Evolutionary conservation across 2,888 invertebrate genomes (phyloP).

Genomic region (Hemicrepidius hirtus): DNA sequence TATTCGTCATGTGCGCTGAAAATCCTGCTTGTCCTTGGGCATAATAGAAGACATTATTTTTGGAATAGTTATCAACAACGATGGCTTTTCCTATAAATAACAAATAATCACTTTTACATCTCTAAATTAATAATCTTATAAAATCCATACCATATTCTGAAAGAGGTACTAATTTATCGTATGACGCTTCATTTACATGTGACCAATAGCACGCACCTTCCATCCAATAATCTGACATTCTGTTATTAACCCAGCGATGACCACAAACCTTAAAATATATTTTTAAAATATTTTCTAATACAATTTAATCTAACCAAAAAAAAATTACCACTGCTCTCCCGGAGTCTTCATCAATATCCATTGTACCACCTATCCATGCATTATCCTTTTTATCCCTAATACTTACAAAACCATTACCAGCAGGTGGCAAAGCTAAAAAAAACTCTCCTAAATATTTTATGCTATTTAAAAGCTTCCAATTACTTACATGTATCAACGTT

Average conservation of each 20-base stretch:
- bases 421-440: conserved; percentile 14
- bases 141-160: conserved; percentile 53
- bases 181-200: conserved; percentile 55
- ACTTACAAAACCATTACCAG: not conserved
- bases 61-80: conserved; percentile 17
- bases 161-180: conserved; percentile 58
- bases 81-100: conserved; percentile 27
- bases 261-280: conserved; percentile 67
- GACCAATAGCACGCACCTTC: conserved; percentile 67
- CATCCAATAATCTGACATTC: conserved; percentile 58
- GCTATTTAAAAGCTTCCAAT: not conserved
- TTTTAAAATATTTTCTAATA: no score
- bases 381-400: conserved; percentile 53
- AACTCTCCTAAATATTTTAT: not conserved
- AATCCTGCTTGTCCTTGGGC: conserved; percentile 75
- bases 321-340: conserved; percentile 66
- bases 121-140: not conserved
- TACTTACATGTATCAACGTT: conserved; percentile 56
- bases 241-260: conserved; percentile 67
- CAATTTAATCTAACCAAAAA: no score
- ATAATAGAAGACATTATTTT: conserved; percentile 68
- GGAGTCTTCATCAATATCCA: conserved; percentile 66
- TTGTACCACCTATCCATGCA: conserved; percentile 70
- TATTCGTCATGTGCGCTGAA: conserved; percentile 72
- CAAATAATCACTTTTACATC: no score